A percentile compares a stretch with the other conserved stretches of the same genome.
Evolutionary conservation across 35 echinoderm and acorn worm species (phyloP).

Genomic region (Stichopus chloronotus): DNA sequence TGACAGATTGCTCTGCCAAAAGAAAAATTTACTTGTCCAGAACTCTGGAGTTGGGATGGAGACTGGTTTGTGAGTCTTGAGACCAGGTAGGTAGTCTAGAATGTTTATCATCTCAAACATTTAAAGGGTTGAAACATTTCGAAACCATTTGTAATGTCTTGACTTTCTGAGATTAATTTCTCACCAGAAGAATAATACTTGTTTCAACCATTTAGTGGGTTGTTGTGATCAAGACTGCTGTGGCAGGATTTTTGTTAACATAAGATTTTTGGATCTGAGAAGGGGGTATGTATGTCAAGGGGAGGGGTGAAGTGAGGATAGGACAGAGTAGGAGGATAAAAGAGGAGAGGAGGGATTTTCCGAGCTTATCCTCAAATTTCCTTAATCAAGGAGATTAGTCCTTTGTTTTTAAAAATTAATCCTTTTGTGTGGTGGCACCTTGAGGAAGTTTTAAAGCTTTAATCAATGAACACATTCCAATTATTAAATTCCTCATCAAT

Average conservation of each 20-base stretch:
- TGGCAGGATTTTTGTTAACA: not conserved
- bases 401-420: too few relatives aligned
- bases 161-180: too few relatives aligned
- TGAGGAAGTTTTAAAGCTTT: too few relatives aligned
- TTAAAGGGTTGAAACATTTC: too few relatives aligned
- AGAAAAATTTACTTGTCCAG: slow-evolving; percentile 65
- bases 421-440: too few relatives aligned
- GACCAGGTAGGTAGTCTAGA: slow-evolving; percentile 54
- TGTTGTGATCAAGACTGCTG: not conserved
- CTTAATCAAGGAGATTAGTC: too few relatives aligned
- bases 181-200: not conserved
- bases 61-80: slow-evolving; percentile 80
- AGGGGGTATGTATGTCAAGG: not conserved
- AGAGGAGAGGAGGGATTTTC: not conserved
- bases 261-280: not conserved
- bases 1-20: slow-evolving; percentile 66
- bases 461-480: too few relatives aligned
- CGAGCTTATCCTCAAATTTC: too few relatives aligned
- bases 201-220: not conserved
- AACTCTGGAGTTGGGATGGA: slow-evolving; percentile 77
- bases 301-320: not conserved
- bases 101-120: not conserved
- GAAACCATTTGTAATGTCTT: too few relatives aligned
- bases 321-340: not conserved
- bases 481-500: too few relatives aligned